These are phyloP conservation scores for Helarctos malayanus DNA, from an alignment of 2,797 vertebrate species.

Conservation along the genomic window DNA sequence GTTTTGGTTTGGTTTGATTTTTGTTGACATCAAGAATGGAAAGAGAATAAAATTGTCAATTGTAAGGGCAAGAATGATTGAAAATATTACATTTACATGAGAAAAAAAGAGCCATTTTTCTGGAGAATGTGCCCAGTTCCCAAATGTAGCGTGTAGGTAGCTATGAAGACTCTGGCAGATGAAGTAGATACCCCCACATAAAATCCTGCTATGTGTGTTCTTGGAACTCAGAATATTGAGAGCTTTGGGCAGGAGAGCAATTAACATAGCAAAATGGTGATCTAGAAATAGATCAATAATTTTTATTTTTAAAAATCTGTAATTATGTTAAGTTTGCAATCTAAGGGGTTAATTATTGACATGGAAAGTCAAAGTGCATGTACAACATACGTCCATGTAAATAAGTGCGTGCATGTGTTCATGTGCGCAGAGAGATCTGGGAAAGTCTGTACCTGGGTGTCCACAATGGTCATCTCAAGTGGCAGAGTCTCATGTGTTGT, in stretches of 20 bases:
- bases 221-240: neutral
- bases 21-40: neutral
- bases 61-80: neutral
- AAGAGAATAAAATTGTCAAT: neutral
- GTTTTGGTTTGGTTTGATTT: neutral
- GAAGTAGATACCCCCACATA: neutral
- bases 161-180: neutral
- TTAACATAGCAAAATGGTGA: neutral
- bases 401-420: fast-evolving
- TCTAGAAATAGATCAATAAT: neutral
- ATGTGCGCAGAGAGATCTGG: neutral
- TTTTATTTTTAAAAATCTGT: neutral
- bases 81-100: neutral
- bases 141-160: neutral
- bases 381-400: fast-evolving
- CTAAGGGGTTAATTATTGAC: neutral
- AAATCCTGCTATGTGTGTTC: too few relatives aligned
- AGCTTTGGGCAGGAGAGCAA: neutral
- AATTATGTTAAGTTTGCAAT: neutral
- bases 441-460: neutral
- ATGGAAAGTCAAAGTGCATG: neutral
- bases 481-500: too few relatives aligned
- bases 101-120: neutral
- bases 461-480: fast-evolving
- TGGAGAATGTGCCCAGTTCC: neutral